These are phyloP conservation scores for Myotis yumanensis DNA, from an alignment of 2,113 vertebrate genomes.

Conservation along the genomic window DNA sequence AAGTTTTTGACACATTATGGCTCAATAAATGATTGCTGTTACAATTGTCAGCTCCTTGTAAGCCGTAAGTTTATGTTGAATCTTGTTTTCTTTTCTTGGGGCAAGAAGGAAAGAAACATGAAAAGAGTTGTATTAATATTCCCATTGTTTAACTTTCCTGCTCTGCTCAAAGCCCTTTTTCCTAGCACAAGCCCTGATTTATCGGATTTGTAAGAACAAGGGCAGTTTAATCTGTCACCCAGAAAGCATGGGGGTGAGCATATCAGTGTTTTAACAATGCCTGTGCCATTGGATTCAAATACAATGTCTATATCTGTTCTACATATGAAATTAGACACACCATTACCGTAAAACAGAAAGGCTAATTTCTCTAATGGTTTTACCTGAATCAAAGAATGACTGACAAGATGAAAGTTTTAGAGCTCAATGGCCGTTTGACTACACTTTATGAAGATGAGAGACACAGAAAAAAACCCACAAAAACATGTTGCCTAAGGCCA, in stretches of 20 bases:
- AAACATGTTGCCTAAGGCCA: background rate
- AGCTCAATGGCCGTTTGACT: background rate
- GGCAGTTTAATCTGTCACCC: background rate
- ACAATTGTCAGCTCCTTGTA: background rate
- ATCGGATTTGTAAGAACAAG: background rate
- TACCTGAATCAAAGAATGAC: background rate
- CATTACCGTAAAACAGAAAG: background rate
- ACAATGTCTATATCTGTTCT: background rate
- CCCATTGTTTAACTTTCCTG: background rate
- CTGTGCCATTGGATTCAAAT: background rate
- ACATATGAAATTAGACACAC: background rate
- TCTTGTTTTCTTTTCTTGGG: background rate
- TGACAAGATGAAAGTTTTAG: background rate
- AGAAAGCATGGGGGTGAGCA: background rate
- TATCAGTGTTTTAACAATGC: background rate
- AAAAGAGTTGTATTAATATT: background rate
- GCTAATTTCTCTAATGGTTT: background rate
- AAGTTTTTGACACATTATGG: background rate
- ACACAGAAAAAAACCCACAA: background rate
- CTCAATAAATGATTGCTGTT: background rate
- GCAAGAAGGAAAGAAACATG: background rate
- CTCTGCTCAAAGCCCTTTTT: background rate
- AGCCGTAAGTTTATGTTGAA: background rate
- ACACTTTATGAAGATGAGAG: background rate
- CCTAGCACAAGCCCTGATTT: background rate